Conservation (phyloP, 2,797 vertebrate genomes). For the Gila robusta region DNA sequence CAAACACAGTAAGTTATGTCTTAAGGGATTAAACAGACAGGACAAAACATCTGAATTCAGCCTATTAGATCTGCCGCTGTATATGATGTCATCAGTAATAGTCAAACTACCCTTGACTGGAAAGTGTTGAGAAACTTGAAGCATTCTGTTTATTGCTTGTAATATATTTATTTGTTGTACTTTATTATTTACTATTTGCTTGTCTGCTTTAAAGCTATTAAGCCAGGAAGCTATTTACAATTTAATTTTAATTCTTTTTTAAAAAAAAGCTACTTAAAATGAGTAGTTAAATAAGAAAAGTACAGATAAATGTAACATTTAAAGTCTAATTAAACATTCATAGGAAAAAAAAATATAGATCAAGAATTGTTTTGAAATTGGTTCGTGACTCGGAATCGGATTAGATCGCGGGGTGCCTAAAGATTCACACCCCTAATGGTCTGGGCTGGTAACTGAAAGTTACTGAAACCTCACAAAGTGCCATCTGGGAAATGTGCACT, state of each 20-base stretch:
- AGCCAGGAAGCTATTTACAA: not conserved
- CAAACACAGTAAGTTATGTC: not conserved
- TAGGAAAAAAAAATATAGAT: not conserved
- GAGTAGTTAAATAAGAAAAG: not conserved
- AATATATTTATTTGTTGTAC: not conserved
- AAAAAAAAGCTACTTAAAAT: not conserved
- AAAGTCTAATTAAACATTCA: not conserved
- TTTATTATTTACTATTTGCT: not conserved
- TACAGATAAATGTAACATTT: not conserved
- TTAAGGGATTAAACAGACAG: not conserved
- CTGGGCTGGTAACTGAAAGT: constrained; percentile 9
- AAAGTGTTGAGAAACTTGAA: not conserved
- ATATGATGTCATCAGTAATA: not conserved
- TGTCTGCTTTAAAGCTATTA: not conserved
- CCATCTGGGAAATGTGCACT: not conserved
- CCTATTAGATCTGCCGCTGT: not conserved
- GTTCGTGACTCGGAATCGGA: no score
- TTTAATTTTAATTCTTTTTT: no score
- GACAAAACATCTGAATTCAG: not conserved
- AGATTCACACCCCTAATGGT: no score
- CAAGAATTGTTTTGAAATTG: no score
- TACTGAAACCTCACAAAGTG: constrained; percentile 16
- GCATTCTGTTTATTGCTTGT: not conserved
- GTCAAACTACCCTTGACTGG: not conserved
- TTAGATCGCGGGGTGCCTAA: no score